Base-by-base conservation (phyloP, 2,113 vertebrate genomes). In the Thunnus thynnus region DNA sequence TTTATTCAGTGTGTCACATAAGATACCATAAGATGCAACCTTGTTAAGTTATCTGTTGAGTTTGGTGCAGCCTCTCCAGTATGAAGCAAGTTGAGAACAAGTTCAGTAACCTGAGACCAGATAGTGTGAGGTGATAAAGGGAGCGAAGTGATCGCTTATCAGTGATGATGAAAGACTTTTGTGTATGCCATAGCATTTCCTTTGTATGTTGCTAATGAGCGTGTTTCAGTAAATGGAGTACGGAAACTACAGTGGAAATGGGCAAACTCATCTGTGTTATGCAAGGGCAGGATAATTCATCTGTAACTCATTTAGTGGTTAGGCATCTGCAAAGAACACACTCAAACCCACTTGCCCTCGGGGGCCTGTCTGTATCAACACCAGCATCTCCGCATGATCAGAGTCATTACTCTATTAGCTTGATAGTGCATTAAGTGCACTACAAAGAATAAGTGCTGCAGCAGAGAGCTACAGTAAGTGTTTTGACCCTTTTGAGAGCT, bases 181-280 rank as follows among this genome's bases (percentile, higher is more conserved):
- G 13, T 66, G 83, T 68, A 14, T 51, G 63, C 6, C 10, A 20
- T 18, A 60, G 18, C 16, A 86, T 76, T 91, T 91, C 83, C 86
- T 76, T 22, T 71, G 20, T 3, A 61, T 56, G 14, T 5, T 63
- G 25, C 71, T 82, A 87, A 86, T 91, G 72, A 70, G 10, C 3
- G 13, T 36, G 8, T 50, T 63, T 68, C 67, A 18, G 55, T 67
- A 76, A 83, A 85, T 87, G 55, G 71, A 54, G 56, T 73, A 57
- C 50, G 84, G 84, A 89, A 65, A 62, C 62, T 66, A 3, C 44
- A 32, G 64, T 75, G 88, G 81, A 91, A 93, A 91, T 90, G 72
- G 68, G 3, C 12, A 63, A 69, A 72, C 55, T 84, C 4, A 67
- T 84, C 25, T 36, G 7, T 56, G 44, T 17, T 55, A 20, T 73